A percentile compares a stretch with the other conserved stretches of the same genome.
phyloP scores from a whole-genome alignment of 2,888 invertebrate species.

The Carterocephalus palaemon region DNA sequence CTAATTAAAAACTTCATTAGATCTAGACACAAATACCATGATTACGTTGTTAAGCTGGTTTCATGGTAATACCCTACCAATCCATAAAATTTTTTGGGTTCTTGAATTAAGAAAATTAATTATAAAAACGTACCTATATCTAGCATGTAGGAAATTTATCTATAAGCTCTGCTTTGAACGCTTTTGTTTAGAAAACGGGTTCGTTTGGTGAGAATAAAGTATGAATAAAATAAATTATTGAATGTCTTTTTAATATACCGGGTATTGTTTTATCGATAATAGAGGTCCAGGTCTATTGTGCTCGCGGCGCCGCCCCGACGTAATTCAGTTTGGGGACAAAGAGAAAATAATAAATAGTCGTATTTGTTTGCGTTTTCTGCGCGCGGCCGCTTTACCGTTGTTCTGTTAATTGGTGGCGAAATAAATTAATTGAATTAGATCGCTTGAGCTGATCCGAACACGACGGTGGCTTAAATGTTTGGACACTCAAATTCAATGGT shows the following conservation, averaged over 20 bases:
- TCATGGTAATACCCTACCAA: no score
- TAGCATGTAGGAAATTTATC: no score
- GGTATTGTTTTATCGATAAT: slow-evolving; percentile 74
- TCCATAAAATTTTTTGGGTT: no score
- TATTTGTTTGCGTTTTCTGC: slow-evolving; percentile 68
- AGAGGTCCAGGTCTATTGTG: slow-evolving; percentile 55
- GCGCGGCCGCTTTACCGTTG: slow-evolving; percentile 70
- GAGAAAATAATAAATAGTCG: slow-evolving; percentile 75
- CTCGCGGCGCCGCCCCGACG: slow-evolving; percentile 59
- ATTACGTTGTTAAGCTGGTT: no score
- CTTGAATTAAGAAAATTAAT: slow-evolving; percentile 2
- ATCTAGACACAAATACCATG: no score
- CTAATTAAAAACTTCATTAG: no score
- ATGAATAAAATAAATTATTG: slow-evolving; percentile 76
- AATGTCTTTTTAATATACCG: slow-evolving; percentile 78
- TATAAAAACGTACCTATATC: slow-evolving; percentile 18
- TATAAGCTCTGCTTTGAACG: slow-evolving; percentile 50
- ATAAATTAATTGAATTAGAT: slow-evolving; percentile 75
- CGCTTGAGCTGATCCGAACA: slow-evolving; percentile 61
- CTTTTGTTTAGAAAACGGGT: slow-evolving; percentile 54
- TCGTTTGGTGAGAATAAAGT: slow-evolving; percentile 65
- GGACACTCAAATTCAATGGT: slow-evolving; percentile 54
- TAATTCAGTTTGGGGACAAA: slow-evolving; percentile 56
- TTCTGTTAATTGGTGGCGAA: slow-evolving; percentile 68
- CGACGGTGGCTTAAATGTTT: slow-evolving; percentile 62